A percentile compares a stretch with the other conserved stretches of the same genome.
Evolutionary conservation across 2,888 invertebrate species (phyloP).

Genomic region (Chrysolina haemoptera): DNA sequence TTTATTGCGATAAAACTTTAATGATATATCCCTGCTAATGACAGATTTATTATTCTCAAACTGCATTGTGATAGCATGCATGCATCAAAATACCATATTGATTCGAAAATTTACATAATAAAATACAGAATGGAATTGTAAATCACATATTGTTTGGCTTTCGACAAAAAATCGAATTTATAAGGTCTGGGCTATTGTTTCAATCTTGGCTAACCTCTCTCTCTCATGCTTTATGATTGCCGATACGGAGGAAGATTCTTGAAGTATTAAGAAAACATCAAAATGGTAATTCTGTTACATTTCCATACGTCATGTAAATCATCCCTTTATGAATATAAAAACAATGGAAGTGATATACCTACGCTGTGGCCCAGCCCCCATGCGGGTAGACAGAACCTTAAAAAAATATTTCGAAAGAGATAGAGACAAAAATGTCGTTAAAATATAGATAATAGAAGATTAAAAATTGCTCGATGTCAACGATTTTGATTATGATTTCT

Average conservation of each 20-base stretch:
- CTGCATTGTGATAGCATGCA: conserved; percentile 28
- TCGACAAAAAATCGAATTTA: conserved; percentile 52
- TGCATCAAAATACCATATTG: conserved; percentile 30
- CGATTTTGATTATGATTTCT: too few relatives aligned
- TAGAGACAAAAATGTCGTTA: too few relatives aligned
- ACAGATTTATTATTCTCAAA: conserved; percentile 32
- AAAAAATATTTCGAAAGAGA: too few relatives aligned
- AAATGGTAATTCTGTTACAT: conserved; percentile 24
- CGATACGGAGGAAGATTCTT: conserved; percentile 13
- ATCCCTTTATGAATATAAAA: conserved; percentile 29
- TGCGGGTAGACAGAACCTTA: neutral
- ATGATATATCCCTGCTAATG: conserved; percentile 30
- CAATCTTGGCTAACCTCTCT: conserved; percentile 21
- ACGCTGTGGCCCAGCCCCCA: conserved; percentile 6
- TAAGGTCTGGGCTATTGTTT: conserved; percentile 38
- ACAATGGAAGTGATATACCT: conserved; percentile 27
- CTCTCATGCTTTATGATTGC: conserved; percentile 17
- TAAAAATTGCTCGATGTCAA: neutral
- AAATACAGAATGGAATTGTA: conserved; percentile 64
- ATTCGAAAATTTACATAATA: conserved; percentile 61
- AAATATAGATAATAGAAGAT: too few relatives aligned
- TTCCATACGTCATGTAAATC: conserved; percentile 26
- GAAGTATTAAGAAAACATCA: conserved; percentile 27
- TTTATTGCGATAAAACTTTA: conserved; percentile 24
- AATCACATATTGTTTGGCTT: conserved; percentile 62